Percentiles rank a stretch among this genome's conserved stretches.
Conservation (phyloP, 2,888 invertebrate species). For the Acronicta psi region DNA sequence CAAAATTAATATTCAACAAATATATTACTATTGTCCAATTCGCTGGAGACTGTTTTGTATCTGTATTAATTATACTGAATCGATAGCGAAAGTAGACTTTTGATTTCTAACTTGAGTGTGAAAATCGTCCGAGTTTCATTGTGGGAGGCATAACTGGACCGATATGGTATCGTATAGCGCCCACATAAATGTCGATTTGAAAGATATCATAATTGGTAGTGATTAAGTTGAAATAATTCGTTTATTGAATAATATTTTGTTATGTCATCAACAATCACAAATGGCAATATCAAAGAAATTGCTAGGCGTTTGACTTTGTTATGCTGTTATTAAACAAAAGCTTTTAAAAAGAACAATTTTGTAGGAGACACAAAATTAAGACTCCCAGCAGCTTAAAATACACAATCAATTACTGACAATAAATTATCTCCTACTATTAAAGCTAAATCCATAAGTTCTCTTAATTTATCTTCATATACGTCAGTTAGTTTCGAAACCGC, state of each 20-base stretch:
- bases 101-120: conserved; percentile 73
- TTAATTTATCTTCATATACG: conserved; percentile 42
- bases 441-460: conserved; percentile 33
- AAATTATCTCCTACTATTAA: conserved; percentile 23
- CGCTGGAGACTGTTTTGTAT: conserved; percentile 30
- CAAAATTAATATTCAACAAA: conserved; percentile 44
- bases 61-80: conserved; percentile 50
- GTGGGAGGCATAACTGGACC: conserved; percentile 41
- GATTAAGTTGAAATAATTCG: conserved; percentile 29
- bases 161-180: conserved; percentile 45
- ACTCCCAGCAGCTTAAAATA: neutral
- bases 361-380: too few species aligned
- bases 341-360: neutral
- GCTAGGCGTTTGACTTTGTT: too few species aligned
- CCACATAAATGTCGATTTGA: conserved; percentile 36
- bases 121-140: conserved; percentile 35
- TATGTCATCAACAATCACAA: conserved; percentile 11
- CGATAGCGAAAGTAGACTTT: conserved; percentile 76
- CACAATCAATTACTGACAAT: neutral
- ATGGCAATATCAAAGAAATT: too few species aligned
- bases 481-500: conserved; percentile 28
- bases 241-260: conserved; percentile 18
- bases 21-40: conserved; percentile 44
- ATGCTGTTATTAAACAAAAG: too few species aligned
- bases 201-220: conserved; percentile 35